These are phyloP conservation scores for Mobula hypostoma DNA, from an alignment of 2,113 vertebrate genomes.

Conservation along the genomic window DNA sequence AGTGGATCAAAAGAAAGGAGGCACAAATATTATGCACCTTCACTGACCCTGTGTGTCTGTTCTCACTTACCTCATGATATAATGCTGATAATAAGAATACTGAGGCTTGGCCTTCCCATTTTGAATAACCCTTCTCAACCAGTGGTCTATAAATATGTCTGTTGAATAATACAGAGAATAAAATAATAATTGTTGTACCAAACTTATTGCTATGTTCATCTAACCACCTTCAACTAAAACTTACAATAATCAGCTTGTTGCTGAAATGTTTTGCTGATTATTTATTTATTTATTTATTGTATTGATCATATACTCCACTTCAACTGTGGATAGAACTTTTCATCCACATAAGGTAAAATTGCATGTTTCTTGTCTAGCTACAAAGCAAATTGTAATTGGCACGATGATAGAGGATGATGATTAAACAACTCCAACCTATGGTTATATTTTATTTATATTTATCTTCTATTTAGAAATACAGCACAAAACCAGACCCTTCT, in stretches of 20 bases:
- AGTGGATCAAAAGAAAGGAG: neutral
- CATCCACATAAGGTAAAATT: neutral
- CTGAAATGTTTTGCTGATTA: constrained; percentile 43
- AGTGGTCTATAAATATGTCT: constrained; percentile 6
- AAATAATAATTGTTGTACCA: neutral
- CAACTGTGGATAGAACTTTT: neutral
- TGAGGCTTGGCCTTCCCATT: neutral
- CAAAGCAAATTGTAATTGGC: neutral
- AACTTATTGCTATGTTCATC: constrained; percentile 40
- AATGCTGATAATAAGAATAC: neutral
- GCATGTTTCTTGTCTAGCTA: neutral
- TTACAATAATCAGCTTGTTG: constrained; percentile 40
- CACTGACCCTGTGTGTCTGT: neutral
- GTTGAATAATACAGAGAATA: neutral
- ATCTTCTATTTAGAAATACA: too few relatives aligned
- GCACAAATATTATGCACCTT: neutral
- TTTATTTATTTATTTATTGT: constrained; percentile 34
- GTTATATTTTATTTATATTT: neutral
- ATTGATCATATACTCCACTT: constrained; percentile 38
- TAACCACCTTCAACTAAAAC: constrained; percentile 40
- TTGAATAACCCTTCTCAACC: neutral
- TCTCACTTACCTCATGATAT: constrained; percentile 33
- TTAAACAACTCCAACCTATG: neutral
- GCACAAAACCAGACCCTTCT: too few relatives aligned
- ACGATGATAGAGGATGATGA: neutral